phyloP scores from a whole-genome alignment of 2,113 vertebrate genomes.

The Numenius arquata region DNA sequence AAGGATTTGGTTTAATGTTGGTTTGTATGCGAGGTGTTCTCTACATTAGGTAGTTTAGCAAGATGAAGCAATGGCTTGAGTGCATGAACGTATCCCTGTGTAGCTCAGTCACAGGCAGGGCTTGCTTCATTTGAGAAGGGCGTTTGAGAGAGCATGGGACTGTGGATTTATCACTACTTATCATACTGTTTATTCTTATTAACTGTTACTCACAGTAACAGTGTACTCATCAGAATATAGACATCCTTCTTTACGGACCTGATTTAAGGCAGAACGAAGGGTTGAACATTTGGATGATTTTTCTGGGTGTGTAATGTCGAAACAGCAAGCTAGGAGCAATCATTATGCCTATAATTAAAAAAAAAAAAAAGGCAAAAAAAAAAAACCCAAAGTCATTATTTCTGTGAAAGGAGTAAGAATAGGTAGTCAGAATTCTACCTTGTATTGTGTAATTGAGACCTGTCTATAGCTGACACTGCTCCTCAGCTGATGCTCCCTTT shows the following conservation, averaged over 20 bases:
- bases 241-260: not conserved
- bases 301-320: not conserved
- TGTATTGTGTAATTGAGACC: too few species aligned
- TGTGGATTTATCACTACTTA: not conserved
- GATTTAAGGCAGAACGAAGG: not conserved
- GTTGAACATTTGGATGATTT: not conserved
- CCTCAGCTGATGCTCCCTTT: not conserved
- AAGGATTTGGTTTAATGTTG: constrained; percentile 64
- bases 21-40: not conserved
- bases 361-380: not conserved
- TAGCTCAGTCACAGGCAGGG: not conserved
- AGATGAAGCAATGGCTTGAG: not conserved
- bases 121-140: not conserved
- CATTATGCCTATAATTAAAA: not conserved
- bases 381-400: not conserved
- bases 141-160: not conserved
- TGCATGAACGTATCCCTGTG: not conserved
- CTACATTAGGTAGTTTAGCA: not conserved
- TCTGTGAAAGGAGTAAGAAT: not conserved
- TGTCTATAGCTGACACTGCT: not conserved
- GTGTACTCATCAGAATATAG: not conserved
- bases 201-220: not conserved
- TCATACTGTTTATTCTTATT: not conserved
- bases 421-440: not conserved
- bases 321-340: not conserved